Percentiles rank a stretch among this genome's conserved stretches.
These are phyloP conservation scores for Mythimna impura DNA, from an alignment of 2,888 invertebrate genomes.

Conservation along the genomic window DNA sequence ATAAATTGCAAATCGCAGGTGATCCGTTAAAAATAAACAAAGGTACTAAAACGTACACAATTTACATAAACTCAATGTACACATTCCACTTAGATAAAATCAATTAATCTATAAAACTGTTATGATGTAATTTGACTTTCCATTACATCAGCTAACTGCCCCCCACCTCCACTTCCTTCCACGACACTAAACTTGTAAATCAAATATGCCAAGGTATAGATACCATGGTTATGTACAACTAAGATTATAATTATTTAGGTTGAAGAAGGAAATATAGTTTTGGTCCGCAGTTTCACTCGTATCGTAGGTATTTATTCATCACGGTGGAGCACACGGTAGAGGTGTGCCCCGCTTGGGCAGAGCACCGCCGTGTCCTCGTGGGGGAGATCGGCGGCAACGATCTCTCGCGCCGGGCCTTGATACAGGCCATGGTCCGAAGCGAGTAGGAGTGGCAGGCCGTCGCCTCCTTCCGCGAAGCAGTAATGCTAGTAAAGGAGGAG, in stretches of 20 bases:
- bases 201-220: conserved; percentile 34
- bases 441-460: too few species aligned
- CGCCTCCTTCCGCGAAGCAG: too few species aligned
- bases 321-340: too few species aligned
- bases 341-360: too few species aligned
- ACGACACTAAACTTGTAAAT: conserved; percentile 37
- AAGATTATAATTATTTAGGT: neutral
- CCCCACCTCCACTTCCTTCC: conserved; percentile 29
- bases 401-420: too few species aligned
- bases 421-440: too few species aligned
- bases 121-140: conserved; percentile 60
- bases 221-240: conserved; percentile 4
- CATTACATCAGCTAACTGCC: conserved; percentile 58
- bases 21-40: neutral
- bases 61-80: conserved; percentile 15
- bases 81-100: conserved; percentile 26
- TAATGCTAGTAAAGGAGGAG: too few species aligned
- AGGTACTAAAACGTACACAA: neutral
- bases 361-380: too few species aligned
- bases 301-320: neutral
- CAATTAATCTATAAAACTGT: conserved; percentile 37
- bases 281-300: neutral
- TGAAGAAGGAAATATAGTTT: neutral
- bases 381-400: too few species aligned
- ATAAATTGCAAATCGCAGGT: too few species aligned